phyloP scores from a whole-genome alignment of 2,888 invertebrate species.

The Argynnis bischoffii region DNA sequence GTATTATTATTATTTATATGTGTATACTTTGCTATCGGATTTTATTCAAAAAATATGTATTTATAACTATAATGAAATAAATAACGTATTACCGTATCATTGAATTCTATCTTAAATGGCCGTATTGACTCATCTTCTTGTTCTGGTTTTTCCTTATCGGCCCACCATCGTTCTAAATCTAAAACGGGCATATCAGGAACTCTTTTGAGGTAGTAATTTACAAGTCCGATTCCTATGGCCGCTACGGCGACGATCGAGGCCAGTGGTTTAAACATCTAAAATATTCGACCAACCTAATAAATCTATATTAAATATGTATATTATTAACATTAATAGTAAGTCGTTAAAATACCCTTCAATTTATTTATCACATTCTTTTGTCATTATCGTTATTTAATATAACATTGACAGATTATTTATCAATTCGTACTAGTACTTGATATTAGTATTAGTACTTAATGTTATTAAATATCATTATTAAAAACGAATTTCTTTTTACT shows the following conservation, averaged over 20 bases:
- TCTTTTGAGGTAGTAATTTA: slow-evolving; percentile 46
- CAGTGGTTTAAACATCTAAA: slow-evolving; percentile 61
- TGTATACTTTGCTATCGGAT: neutral
- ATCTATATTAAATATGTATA: neutral
- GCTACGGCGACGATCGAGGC: slow-evolving; percentile 47
- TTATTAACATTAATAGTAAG: neutral
- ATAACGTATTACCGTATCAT: slow-evolving; percentile 57
- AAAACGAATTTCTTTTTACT: too few relatives aligned
- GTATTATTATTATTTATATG: too few relatives aligned
- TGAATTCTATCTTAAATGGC: slow-evolving; percentile 66
- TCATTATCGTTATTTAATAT: too few relatives aligned
- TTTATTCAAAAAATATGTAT: neutral
- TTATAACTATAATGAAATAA: neutral
- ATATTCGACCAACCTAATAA: slow-evolving; percentile 32
- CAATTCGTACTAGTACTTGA: too few relatives aligned
- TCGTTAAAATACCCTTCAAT: neutral
- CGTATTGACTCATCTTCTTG: slow-evolving; percentile 60
- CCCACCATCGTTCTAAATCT: slow-evolving; percentile 72
- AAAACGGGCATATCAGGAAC: slow-evolving; percentile 57
- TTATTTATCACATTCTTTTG: too few relatives aligned
- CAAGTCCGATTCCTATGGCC: slow-evolving; percentile 50
- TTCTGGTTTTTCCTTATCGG: slow-evolving; percentile 48
- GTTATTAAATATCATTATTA: too few relatives aligned
- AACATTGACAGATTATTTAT: too few relatives aligned
- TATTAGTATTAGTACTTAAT: too few relatives aligned